Evolutionary conservation across 2,888 invertebrate genomes (phyloP).

Genomic region (Pachymerium ferrugineum): DNA sequence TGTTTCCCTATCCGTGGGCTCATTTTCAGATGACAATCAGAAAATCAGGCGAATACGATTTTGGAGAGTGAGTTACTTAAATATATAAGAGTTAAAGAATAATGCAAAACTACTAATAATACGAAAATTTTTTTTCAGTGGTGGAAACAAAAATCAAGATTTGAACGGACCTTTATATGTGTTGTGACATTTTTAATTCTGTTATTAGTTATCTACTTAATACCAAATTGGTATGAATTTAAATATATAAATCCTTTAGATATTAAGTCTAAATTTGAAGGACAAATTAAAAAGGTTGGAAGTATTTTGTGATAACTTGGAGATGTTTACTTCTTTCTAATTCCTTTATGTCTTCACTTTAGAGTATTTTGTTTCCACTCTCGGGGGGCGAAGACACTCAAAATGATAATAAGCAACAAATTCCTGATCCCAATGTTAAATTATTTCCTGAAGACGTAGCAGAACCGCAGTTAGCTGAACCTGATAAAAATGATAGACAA

Average conservation of each 20-base stretch:
- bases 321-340: too few relatives aligned
- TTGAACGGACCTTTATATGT: constrained; percentile 71
- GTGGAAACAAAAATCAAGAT: constrained; percentile 79
- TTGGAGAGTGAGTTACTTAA: background rate
- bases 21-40: background rate
- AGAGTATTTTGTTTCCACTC: background rate
- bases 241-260: background rate
- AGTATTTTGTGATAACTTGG: background rate
- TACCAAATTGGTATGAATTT: constrained; percentile 8
- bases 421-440: constrained; percentile 5
- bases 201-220: constrained; percentile 41
- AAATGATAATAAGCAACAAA: background rate
- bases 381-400: background rate
- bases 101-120: background rate
- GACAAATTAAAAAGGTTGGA: background rate
- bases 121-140: constrained; percentile 55
- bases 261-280: background rate
- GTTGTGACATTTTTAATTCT: constrained; percentile 56
- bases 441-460: background rate
- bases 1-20: background rate
- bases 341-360: too few relatives aligned
- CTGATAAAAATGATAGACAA: background rate
- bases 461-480: background rate
- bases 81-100: too few relatives aligned
- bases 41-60: background rate